Evolutionary conservation across 2,113 vertebrate genomes (phyloP).

Genomic region (Buteo buteo): DNA sequence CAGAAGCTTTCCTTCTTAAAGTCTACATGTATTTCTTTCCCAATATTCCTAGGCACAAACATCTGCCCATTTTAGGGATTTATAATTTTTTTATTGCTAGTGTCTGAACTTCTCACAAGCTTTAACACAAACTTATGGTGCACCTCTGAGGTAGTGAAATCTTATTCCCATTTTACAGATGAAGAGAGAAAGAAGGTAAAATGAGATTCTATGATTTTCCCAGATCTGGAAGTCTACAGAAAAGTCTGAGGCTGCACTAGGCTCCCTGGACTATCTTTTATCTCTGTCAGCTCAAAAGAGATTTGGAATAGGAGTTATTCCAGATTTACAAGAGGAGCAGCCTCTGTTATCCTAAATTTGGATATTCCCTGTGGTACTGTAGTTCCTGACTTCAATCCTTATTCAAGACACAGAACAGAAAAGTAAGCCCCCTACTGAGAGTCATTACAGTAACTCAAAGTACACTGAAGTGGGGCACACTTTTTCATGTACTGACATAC

Average conservation of each 20-base stretch:
- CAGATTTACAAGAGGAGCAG: constrained; percentile 22
- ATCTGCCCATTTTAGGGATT: neutral
- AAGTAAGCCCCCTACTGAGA: neutral
- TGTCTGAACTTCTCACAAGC: neutral
- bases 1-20: neutral
- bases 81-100: neutral
- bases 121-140: neutral
- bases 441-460: neutral
- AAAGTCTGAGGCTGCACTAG: neutral
- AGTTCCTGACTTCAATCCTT: neutral
- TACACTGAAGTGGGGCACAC: neutral
- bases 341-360: constrained; percentile 5
- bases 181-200: neutral
- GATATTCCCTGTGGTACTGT: neutral
- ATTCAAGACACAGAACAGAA: neutral
- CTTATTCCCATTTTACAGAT: neutral
- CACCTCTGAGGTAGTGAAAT: neutral
- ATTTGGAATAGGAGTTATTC: constrained; percentile 20
- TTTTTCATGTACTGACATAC: neutral
- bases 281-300: constrained; percentile 13
- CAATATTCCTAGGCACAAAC: neutral
- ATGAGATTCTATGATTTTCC: neutral
- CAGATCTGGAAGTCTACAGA: neutral
- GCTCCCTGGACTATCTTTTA: neutral
- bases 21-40: neutral